Conservation (phyloP, 2,113 vertebrate species). For the western clawed frog (Xenopus tropicalis) region DNA sequence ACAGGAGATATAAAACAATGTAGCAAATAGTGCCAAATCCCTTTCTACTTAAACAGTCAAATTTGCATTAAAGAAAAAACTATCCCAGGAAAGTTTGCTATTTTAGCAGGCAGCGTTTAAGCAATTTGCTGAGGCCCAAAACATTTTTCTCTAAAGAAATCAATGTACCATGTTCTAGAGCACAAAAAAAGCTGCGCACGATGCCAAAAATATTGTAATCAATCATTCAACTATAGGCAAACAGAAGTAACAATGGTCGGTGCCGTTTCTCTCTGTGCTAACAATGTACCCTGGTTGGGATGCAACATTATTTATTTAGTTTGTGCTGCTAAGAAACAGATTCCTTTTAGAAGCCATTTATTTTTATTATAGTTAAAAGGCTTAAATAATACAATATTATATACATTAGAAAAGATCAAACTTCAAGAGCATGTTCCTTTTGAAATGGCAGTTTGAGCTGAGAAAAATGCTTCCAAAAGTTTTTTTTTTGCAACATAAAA, state of each 20-base stretch:
- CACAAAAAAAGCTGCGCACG: slow-evolving; percentile 21
- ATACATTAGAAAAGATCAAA: too few species aligned
- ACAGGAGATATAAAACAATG: too few species aligned
- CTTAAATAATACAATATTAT: too few species aligned
- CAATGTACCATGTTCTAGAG: slow-evolving; percentile 33
- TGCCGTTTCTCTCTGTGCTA: slow-evolving; percentile 35
- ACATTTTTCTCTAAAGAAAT: slow-evolving; percentile 33
- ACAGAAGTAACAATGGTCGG: slow-evolving; percentile 32
- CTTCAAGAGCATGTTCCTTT: too few species aligned
- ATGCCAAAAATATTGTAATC: slow-evolving; percentile 40
- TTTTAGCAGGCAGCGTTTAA: slow-evolving; percentile 21
- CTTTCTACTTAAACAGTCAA: too few species aligned
- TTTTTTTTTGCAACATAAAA: too few species aligned
- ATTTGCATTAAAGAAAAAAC: neutral
- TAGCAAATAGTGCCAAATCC: too few species aligned
- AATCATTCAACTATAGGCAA: slow-evolving; percentile 42
- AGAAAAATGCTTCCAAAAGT: too few species aligned
- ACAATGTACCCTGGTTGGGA: slow-evolving; percentile 26
- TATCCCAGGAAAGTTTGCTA: slow-evolving; percentile 1
- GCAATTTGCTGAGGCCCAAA: slow-evolving; percentile 39
- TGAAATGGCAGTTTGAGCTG: too few species aligned
- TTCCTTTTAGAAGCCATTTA: too few species aligned
- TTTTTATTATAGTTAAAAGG: too few species aligned
- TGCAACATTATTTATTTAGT: slow-evolving; percentile 32
- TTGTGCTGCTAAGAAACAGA: slow-evolving; percentile 2